phyloP scores from a whole-genome alignment of 2,797 vertebrate genomes.

The Eleutherodactylus coqui region DNA sequence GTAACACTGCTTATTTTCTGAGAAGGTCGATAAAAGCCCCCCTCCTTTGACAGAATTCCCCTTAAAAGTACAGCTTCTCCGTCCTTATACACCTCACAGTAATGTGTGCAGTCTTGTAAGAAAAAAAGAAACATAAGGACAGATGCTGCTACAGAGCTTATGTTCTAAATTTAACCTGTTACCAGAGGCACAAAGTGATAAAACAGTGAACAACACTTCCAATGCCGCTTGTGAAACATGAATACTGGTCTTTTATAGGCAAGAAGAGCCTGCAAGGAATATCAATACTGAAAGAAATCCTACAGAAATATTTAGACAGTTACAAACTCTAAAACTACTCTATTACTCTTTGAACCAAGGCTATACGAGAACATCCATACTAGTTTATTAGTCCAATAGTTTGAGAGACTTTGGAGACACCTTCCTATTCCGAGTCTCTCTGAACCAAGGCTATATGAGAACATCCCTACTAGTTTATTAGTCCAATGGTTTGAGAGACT shows the following conservation, averaged over 20 bases:
- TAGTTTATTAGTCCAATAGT: background rate
- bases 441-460: background rate
- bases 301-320: slow-evolving; percentile 5
- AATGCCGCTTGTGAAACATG: slow-evolving; percentile 33
- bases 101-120: slow-evolving; percentile 27
- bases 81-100: slow-evolving; percentile 27
- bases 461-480: background rate
- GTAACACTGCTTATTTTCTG: background rate
- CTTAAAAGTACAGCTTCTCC: background rate
- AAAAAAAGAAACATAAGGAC: slow-evolving; percentile 39
- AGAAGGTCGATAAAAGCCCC: background rate
- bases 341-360: background rate
- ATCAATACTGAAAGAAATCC: slow-evolving; percentile 15
- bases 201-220: slow-evolving; percentile 39
- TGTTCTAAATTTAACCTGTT: slow-evolving; percentile 49
- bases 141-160: slow-evolving; percentile 34
- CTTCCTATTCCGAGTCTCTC: no score
- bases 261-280: slow-evolving; percentile 26
- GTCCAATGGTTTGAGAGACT: background rate
- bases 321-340: background rate
- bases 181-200: slow-evolving; percentile 46
- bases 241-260: slow-evolving; percentile 40
- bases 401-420: no score
- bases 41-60: background rate
- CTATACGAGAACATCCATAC: background rate